Conservation (phyloP, 2,113 vertebrate species). For the Lucifuga dentata region DNA sequence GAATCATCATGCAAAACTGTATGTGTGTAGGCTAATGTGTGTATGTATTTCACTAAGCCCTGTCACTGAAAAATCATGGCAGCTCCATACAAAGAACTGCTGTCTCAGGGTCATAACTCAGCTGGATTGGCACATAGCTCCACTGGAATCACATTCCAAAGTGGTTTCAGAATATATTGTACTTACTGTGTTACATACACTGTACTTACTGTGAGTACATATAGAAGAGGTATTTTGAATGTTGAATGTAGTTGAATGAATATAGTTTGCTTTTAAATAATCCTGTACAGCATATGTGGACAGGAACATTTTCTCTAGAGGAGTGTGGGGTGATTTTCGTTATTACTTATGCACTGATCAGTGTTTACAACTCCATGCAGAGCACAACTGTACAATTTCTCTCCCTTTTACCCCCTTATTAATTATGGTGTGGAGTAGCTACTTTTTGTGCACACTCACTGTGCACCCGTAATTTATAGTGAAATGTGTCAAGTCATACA, state of each 20-base stretch:
- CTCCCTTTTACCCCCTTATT: too few species aligned
- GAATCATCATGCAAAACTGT: constrained; percentile 6
- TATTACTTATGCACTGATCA: too few species aligned
- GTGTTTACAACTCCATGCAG: too few species aligned
- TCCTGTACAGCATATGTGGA: constrained; percentile 18
- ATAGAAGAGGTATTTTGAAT: too few species aligned
- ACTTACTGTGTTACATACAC: constrained; percentile 2
- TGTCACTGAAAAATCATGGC: constrained; percentile 59
- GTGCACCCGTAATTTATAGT: too few species aligned
- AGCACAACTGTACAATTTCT: too few species aligned
- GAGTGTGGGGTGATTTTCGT: too few species aligned
- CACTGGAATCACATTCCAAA: constrained; percentile 39
- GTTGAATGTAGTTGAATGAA: constrained; percentile 38
- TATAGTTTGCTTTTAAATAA: constrained; percentile 34
- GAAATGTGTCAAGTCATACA: too few species aligned
- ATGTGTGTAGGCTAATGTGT: constrained; percentile 24
- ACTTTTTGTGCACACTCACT: too few species aligned
- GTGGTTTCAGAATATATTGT: constrained; percentile 30
- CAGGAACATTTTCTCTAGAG: too few species aligned
- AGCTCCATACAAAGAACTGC: constrained; percentile 58
- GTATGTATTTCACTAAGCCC: constrained; percentile 40
- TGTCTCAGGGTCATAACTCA: constrained; percentile 53
- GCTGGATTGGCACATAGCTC: constrained; percentile 27
- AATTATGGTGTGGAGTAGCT: too few species aligned
- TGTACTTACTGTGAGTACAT: constrained; percentile 14